Evolutionary conservation across 2,888 invertebrate genomes (phyloP), one percentile per base, ranked within the genome.

Genomic region (Furcula furcula): DNA sequence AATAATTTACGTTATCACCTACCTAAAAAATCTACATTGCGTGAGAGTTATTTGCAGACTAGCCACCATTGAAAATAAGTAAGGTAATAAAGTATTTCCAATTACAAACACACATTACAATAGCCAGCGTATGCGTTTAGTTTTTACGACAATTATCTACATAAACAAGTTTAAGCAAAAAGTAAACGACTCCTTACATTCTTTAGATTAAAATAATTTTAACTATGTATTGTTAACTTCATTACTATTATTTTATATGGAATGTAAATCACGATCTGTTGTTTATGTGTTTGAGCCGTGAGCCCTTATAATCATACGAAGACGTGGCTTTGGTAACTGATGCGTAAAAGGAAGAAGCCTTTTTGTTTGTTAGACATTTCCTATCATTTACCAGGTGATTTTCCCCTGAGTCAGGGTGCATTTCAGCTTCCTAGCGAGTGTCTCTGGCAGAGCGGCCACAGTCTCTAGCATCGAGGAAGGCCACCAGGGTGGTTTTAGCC

Each of bases 121-220:
- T 54, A 55, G 51, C 58, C 50, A 39, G 39, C 10, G 51, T 55
- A 50, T 55, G 56, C 60, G 64, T 51, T 43, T 51, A 49, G 60
- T 70, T 78, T 76, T 76, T 71, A 65, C 55, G 50, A 60, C 67
- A 68, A 75, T 76, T 75, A 72, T 54, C 54, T 36, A 54, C 63
- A 65, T 62, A 61, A 60, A 39, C 4, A 16, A 3, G 64, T 57
- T 48, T 50, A 30, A 48, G 64, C 60, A 69, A 71, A 70, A 74
- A 73, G 54, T 59, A 65, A 71, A 72, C 74, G 64, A 65, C 52
- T 67, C 65, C 68, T 64, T 65, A 66, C 66, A 56, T 52, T 56
- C 62, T 64, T 61, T 65, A 60, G 66, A 71, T 65, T 65, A 55
- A 53, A 61, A 29, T 33, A n/a, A n/a, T n/a, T n/a, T n/a, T n/a